Conservation (phyloP, 2,888 invertebrate species). For the Rotaria socialis region DNA sequence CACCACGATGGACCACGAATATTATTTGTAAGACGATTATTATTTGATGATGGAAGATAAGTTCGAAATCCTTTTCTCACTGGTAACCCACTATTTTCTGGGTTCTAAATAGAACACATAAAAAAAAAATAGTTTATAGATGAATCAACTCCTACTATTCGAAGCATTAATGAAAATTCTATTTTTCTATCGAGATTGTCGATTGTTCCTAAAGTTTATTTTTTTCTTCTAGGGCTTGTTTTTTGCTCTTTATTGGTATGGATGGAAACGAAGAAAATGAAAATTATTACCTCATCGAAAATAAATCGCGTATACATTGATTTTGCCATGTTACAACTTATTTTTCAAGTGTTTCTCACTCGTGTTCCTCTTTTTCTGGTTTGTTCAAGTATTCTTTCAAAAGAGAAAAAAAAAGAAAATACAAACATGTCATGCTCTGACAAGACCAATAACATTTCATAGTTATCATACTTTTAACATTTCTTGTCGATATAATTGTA, state of each 20-base stretch:
- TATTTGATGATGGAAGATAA: not conserved
- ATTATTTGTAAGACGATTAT: not conserved
- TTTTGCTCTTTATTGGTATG: no score
- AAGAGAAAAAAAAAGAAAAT: not conserved
- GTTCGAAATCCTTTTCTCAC: not conserved
- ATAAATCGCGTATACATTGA: not conserved
- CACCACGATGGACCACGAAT: conserved; percentile 38
- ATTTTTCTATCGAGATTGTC: not conserved
- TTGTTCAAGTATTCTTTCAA: not conserved
- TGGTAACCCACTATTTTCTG: not conserved
- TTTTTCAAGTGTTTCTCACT: not conserved
- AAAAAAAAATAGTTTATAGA: no score
- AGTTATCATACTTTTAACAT: no score
- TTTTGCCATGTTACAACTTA: not conserved
- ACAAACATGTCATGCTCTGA: not conserved
- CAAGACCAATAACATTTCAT: no score
- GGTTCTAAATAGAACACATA: no score
- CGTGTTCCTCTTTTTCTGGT: not conserved
- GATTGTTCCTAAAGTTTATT: no score
- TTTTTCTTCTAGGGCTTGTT: no score
- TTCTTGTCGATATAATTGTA: no score
- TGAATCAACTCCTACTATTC: not conserved
- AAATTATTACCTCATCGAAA: no score
- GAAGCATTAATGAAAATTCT: not conserved
- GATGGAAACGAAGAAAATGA: no score